Evolutionary conservation across 2,113 vertebrate species (phyloP), one percentile per base, ranked within the genome.

Genomic region (Pseudonaja textilis): DNA sequence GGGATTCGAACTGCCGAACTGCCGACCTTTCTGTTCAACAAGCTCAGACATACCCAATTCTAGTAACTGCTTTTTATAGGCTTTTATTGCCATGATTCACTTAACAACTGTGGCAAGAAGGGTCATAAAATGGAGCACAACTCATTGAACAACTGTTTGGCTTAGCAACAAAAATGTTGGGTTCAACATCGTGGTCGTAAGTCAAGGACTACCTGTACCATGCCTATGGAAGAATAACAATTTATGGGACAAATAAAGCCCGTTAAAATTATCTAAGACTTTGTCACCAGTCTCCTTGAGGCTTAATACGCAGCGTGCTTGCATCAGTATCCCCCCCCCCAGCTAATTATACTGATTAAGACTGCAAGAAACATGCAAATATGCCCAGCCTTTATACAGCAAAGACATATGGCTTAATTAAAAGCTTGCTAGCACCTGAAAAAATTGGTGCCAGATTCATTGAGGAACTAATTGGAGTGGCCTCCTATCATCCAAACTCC

Each of bases 351-450:
- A 89, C 34, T 86, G 55, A 93, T 85, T 74, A 50, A 52, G 39
- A 50, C 47, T 9, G 26, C 42, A 85, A 89, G 88, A 89, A 89
- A 20, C 16, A 4, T 89, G 92, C 39, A 92, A 59, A 89, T 89
- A 34, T 85, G 69, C 88, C 14, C 88, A 57, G 45, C 25, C n/a
- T 59, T 89, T 89, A 10, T 85, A 74, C 20, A 59, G 39, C 39
- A 89, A 92, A 92, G 88, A 85, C 64, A 92, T 89, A 52, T 85
- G 88, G 69, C 92, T 92, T 92, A 89, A 92, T 92, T 89, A 92
- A 55, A 89, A 85, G 69, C 69, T 85, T 26, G 54, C 52, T 57
- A 50, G 11, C 69, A 89, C 29, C 69, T 89, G 92, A 92, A 89
- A 89, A 89, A 47, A 23, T 26, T 6, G 5, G 0, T 39, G 92